Conservation (phyloP, 2,113 vertebrate species). For the Nicator chloris region DNA sequence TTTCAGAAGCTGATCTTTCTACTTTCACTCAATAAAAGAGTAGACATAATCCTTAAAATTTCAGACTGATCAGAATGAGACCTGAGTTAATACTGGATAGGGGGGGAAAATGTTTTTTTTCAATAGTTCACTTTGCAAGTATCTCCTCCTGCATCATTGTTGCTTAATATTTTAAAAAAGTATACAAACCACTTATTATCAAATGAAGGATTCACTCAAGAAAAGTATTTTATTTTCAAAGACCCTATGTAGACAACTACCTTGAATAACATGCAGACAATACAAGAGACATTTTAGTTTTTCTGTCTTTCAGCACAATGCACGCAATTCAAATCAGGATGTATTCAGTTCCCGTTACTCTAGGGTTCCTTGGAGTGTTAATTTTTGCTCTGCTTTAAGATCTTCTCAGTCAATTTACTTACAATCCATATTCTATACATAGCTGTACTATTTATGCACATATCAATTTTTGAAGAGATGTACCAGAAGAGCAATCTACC, state of each 20-base stretch:
- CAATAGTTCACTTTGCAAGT: background rate
- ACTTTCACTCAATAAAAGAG: background rate
- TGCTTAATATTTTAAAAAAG: background rate
- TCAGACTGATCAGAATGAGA: background rate
- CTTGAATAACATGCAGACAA: background rate
- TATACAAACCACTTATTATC: background rate
- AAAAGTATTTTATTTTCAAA: background rate
- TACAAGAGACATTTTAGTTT: background rate
- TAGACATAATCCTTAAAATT: background rate
- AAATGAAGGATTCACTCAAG: background rate
- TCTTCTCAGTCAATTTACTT: background rate
- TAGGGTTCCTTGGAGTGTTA: background rate
- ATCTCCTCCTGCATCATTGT: background rate
- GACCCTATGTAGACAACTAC: background rate
- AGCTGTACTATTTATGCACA: background rate
- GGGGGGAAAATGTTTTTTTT: background rate
- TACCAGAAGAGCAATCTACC: background rate
- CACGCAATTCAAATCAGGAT: background rate
- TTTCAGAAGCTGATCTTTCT: background rate
- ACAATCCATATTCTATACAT: background rate
- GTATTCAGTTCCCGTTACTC: background rate
- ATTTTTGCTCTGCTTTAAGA: background rate
- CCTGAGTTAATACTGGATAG: background rate
- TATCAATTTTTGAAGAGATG: background rate
- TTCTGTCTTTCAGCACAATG: background rate